Evolutionary conservation across 1,140 invertebrate genomes (phyloP), one percentile per base, ranked within the genome.

Genomic region (Gonatopus flavifemur): DNA sequence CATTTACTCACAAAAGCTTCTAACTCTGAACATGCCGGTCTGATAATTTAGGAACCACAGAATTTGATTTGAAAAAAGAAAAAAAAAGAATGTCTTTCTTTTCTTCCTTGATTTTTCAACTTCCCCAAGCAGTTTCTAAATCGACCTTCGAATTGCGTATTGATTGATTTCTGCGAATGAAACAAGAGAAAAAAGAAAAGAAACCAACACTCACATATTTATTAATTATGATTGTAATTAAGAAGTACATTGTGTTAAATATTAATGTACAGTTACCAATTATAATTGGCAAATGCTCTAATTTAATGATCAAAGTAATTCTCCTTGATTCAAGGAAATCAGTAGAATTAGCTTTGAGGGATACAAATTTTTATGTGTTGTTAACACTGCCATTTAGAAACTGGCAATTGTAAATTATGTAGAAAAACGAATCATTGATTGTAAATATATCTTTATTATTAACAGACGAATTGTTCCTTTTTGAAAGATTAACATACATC

Each of bases 401-500:
- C 67, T 70, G 69, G 69, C 68, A 70, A 71, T 71, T 74, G 70
- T 74, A 74, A 71, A 73, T 73, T 74, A 73, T 74, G 70, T 74
- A 74, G 72, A 74, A 71, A 72, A 62, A 54, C 48, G 64, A 70
- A 57, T 65, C 52, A 71, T 64, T 73, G 57, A 71, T 57, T 74
- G 72, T 74, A 74, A 74, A 74, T 74, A 74, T 73, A 74, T 69
- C 69, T 74, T 74, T 73, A 74, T 72, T 72, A 74, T 72, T 72
- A 74, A 74, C 70, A 70, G 65, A 72, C 55, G n/a, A 49, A 66
- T 59, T 61, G 60, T 66, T 66, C 60, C 58, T 65, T 66, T 40
- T 44, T 55, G 9, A 19, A 38, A 28, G n/a, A n/a, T n/a, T n/a
- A n/a, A n/a, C n/a, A n/a, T n/a, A n/a, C n/a, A n/a, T n/a, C n/a